phyloP scores from a whole-genome alignment of 2,113 vertebrate species.

The Salvelinus alpinus region DNA sequence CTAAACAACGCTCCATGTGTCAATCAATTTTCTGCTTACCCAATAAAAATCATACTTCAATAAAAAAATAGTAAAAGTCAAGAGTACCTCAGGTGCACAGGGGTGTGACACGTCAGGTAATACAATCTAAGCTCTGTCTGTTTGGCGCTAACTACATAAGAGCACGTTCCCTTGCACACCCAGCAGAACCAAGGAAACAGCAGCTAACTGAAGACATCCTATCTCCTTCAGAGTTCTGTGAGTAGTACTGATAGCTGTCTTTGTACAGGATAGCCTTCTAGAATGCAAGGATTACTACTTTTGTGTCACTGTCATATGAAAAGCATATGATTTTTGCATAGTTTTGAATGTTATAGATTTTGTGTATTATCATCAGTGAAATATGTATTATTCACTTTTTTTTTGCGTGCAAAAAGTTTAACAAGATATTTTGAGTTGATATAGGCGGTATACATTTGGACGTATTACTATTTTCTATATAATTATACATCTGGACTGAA shows the following conservation, averaged over 20 bases:
- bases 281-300: too few relatives aligned
- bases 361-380: background rate
- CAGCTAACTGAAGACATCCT: slow-evolving; percentile 2
- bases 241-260: too few relatives aligned
- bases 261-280: too few relatives aligned
- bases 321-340: background rate
- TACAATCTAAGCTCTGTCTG: slow-evolving; percentile 29
- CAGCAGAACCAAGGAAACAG: slow-evolving; percentile 22
- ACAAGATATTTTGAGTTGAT: background rate
- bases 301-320: too few relatives aligned
- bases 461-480: background rate
- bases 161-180: slow-evolving; percentile 15
- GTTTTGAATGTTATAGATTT: background rate
- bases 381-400: background rate
- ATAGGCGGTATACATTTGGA: background rate
- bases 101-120: slow-evolving; percentile 33
- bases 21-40: background rate
- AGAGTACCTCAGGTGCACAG: slow-evolving; percentile 35
- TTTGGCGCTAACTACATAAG: slow-evolving; percentile 39
- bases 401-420: background rate
- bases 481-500: background rate
- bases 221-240: slow-evolving; percentile 29
- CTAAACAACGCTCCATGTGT: background rate
- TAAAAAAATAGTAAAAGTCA: too few relatives aligned
- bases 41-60: too few relatives aligned